Conservation (phyloP, 2,888 invertebrate genomes). For the Drosophila paracracens region DNA sequence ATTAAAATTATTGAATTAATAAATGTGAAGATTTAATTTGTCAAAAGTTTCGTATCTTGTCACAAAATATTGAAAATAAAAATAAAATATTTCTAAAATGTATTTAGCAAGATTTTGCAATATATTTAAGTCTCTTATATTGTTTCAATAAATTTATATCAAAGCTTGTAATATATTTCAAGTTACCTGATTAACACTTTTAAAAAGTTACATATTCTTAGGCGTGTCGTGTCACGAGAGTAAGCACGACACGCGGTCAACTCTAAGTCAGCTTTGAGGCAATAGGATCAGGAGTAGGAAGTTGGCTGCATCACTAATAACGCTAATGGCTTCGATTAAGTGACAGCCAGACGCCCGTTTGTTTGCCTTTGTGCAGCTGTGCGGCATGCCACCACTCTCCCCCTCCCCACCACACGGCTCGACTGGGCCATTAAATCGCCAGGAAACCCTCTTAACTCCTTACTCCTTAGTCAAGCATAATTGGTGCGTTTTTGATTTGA, state of each 20-base stretch:
- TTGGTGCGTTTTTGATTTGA: constrained; percentile 44
- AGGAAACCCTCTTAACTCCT: constrained; percentile 55
- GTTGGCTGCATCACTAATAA: constrained; percentile 61
- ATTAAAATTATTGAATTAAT: not conserved
- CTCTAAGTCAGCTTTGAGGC: not conserved
- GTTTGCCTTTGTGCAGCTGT: constrained; percentile 62
- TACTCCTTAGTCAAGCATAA: constrained; percentile 24
- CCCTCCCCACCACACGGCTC: not conserved
- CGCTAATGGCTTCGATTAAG: constrained; percentile 80
- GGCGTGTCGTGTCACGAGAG: not conserved
- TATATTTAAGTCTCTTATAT: not conserved
- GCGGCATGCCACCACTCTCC: not conserved
- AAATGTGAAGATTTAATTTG: not conserved
- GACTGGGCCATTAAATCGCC: constrained; percentile 66
- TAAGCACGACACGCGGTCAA: not conserved
- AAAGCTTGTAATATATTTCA: not conserved
- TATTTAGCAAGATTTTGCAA: too few species aligned
- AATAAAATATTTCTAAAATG: too few species aligned
- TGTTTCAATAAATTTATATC: not conserved
- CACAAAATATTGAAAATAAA: too few species aligned
- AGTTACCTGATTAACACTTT: not conserved
- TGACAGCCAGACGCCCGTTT: constrained; percentile 79
- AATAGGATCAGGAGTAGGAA: not conserved
- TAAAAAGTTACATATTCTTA: not conserved
- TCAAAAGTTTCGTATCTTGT: too few species aligned